Evolutionary conservation across 2,888 invertebrate species (phyloP).

Genomic region (Craniophora ligustri): DNA sequence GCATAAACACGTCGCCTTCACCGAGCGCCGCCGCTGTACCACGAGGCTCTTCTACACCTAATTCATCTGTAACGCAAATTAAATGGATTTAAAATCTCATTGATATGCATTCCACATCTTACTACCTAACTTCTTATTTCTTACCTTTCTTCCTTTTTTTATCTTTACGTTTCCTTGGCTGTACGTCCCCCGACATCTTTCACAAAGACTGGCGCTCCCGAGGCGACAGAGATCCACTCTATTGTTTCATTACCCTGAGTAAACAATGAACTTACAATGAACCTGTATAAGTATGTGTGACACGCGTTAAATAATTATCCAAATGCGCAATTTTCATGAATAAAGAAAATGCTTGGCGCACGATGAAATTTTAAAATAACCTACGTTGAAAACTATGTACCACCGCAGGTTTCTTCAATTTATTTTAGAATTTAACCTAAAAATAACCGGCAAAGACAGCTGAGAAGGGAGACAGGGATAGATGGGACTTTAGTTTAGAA

Average conservation of each 20-base stretch:
- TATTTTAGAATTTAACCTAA: constrained; percentile 88
- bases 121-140: constrained; percentile 11
- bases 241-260: constrained; percentile 87
- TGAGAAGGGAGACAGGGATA: constrained; percentile 74
- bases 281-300: constrained; percentile 63
- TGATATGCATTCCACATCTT: constrained; percentile 28
- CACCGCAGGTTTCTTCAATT: constrained; percentile 82
- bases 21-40: constrained; percentile 83
- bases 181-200: constrained; percentile 95
- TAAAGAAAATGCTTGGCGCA: constrained; percentile 74
- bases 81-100: constrained; percentile 17
- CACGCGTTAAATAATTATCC: constrained; percentile 67
- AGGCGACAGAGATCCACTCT: constrained; percentile 78
- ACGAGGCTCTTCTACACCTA: constrained; percentile 81
- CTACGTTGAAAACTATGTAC: constrained; percentile 76
- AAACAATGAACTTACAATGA: constrained; percentile 78
- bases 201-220: constrained; percentile 76
- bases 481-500: constrained; percentile 29
- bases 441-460: constrained; percentile 87
- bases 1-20: constrained; percentile 92
- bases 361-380: constrained; percentile 85
- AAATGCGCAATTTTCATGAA: constrained; percentile 83
- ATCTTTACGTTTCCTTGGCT: constrained; percentile 95
- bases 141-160: constrained; percentile 95
- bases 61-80: constrained; percentile 77